Base-by-base conservation (phyloP, 2,113 vertebrate genomes). In the Amazona guildingii region DNA sequence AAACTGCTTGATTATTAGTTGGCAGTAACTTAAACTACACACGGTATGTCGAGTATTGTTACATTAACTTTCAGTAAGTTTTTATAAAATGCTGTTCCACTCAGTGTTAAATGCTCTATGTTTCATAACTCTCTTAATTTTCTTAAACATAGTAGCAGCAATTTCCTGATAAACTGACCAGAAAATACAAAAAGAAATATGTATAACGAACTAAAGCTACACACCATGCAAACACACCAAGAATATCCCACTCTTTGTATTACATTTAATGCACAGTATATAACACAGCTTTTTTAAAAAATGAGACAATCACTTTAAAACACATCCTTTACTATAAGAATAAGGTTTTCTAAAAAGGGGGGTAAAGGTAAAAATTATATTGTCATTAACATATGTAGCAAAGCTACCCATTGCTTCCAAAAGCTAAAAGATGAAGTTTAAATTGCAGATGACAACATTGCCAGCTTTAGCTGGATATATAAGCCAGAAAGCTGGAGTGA, bases 71-170 rank as follows among this genome's bases (percentile, higher is more conserved):
- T 97, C 96, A 96, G 73, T 96, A 97, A 93, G 68, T 96, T 98
- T 97, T 95, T 96, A 97, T 96, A 94, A 97, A 97, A 97, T 90
- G 87, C 43, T 97, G 75, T 97, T 98, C 95, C 97, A 89, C 92
- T 97, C 95, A 97, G 78, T 96, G 97, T 33, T 55, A 97, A 97
- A 97, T 80, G 72, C 96, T 98, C 87, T 96, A 81, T 95, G 93
- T 95, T 97, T 97, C 93, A 95, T 83, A 96, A 97, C 75, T 95
- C 39, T 90, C 97, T 84, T 97, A 90, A 96, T 97, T 97, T 98
- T 97, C 74, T 81, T 95, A 88, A 97, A 90, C 37, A 89, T 93
- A 96, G 94, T 90, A 93, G 94, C 94, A 97, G 72, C 59, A 44
- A 97, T 97, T 97, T 96, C 62, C 89, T 92, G 89, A 93, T 92